Evolutionary conservation across 2,113 vertebrate species (phyloP).

Genomic region (Malurus melanocephalus): DNA sequence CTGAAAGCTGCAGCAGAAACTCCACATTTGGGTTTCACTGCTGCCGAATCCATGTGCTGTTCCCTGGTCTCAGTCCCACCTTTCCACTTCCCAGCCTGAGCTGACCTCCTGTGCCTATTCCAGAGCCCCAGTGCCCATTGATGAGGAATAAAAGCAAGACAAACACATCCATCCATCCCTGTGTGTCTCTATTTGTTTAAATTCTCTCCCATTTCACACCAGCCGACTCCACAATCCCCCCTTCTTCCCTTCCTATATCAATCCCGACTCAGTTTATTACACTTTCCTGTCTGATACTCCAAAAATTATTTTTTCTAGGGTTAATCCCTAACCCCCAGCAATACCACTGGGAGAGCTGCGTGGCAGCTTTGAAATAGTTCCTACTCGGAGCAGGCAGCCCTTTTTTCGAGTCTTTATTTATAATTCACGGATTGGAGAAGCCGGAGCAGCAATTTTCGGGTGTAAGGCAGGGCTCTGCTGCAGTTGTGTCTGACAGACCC

Average conservation of each 20-base stretch:
- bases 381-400: not conserved
- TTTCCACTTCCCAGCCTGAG: not conserved
- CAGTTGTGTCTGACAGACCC: not conserved
- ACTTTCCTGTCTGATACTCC: slow-evolving; percentile 27
- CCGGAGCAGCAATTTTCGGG: not conserved
- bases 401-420: not conserved
- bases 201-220: not conserved
- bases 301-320: slow-evolving; percentile 61
- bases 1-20: fast-evolving
- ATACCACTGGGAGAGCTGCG: not conserved
- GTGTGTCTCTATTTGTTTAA: not conserved
- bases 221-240: not conserved
- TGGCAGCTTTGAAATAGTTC: slow-evolving; percentile 37
- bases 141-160: not conserved
- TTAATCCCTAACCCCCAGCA: slow-evolving; percentile 47
- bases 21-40: fast-evolving
- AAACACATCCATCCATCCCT: not conserved
- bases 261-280: slow-evolving; percentile 37
- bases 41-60: fast-evolving
- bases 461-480: not conserved
- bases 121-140: not conserved
- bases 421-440: not conserved
- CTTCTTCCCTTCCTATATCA: not conserved
- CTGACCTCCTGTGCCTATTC: not conserved
- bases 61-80: not conserved